Conservation (phyloP, 2,113 vertebrate species). For the Pluvialis apricaria region DNA sequence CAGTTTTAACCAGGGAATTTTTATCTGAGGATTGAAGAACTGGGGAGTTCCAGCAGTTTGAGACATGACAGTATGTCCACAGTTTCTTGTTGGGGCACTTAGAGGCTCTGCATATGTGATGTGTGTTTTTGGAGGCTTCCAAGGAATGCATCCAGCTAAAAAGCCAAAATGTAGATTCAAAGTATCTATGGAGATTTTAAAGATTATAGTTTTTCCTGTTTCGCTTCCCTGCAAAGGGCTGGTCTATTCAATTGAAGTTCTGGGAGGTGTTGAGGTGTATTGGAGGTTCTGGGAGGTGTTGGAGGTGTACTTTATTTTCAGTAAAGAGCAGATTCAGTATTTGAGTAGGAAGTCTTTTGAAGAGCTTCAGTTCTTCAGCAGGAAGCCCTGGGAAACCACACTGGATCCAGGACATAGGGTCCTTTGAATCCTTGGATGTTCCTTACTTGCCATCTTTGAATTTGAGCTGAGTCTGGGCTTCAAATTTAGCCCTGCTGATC, state of each 20-base stretch:
- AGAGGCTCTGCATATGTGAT: rapidly evolving
- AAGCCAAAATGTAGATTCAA: background rate
- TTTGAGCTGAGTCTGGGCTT: background rate
- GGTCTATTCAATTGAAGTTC: background rate
- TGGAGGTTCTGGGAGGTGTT: background rate
- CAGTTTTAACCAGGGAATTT: background rate
- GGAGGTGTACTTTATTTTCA: background rate
- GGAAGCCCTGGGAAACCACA: background rate
- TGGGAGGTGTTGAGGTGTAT: background rate
- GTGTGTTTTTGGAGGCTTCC: background rate
- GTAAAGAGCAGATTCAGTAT: background rate
- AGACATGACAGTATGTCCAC: background rate
- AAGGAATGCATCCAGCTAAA: background rate
- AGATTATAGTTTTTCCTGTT: background rate
- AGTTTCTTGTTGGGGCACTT: background rate
- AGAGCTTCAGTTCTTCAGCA: background rate
- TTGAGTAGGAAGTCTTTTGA: background rate
- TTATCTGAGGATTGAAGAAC: background rate
- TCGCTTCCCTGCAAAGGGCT: background rate
- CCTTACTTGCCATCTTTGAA: background rate
- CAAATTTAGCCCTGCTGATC: background rate
- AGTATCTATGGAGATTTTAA: background rate
- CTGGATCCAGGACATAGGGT: background rate
- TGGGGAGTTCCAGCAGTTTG: background rate
- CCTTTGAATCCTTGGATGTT: background rate